These are phyloP conservation scores for Caradrina clavipalpis DNA, from an alignment of 2,888 invertebrate species.

Conservation along the genomic window DNA sequence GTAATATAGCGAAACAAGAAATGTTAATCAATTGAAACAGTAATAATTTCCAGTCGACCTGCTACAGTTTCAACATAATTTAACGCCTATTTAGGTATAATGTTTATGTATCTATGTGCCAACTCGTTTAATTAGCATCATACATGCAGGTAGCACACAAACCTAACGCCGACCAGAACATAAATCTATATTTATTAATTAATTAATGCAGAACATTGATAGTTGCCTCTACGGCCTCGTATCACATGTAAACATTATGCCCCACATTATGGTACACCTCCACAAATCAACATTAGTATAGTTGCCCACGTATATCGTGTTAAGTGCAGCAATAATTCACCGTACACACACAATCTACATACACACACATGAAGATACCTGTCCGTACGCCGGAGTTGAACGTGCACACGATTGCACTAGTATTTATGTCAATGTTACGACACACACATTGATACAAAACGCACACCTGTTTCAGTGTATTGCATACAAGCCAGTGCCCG, in stretches of 20 bases:
- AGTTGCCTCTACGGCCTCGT: constrained; percentile 78
- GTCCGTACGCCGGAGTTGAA: constrained; percentile 60
- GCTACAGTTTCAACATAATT: constrained; percentile 58
- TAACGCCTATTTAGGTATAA: constrained; percentile 48
- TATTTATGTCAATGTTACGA: constrained; percentile 90
- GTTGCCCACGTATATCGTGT: constrained; percentile 76
- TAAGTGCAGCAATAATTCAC: constrained; percentile 81
- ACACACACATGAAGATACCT: constrained; percentile 57
- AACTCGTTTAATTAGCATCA: constrained; percentile 49
- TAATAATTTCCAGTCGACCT: constrained; percentile 43
- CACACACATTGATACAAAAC: constrained; percentile 72
- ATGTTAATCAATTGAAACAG: constrained; percentile 32
- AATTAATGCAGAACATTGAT: constrained; percentile 67
- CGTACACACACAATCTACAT: constrained; percentile 68
- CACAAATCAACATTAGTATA: constrained; percentile 78
- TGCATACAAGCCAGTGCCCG: constrained; percentile 78
- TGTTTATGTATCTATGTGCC: constrained; percentile 42
- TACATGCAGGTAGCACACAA: constrained; percentile 52
- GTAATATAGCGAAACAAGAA: constrained; percentile 37
- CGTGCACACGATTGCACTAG: constrained; percentile 76
- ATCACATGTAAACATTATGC: constrained; percentile 82
- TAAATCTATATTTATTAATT: constrained; percentile 76
- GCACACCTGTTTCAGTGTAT: constrained; percentile 81
- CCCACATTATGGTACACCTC: constrained; percentile 81
- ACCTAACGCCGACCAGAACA: constrained; percentile 57